Base-by-base conservation (phyloP, 2,113 vertebrate genomes). In the Bubo scandiacus region DNA sequence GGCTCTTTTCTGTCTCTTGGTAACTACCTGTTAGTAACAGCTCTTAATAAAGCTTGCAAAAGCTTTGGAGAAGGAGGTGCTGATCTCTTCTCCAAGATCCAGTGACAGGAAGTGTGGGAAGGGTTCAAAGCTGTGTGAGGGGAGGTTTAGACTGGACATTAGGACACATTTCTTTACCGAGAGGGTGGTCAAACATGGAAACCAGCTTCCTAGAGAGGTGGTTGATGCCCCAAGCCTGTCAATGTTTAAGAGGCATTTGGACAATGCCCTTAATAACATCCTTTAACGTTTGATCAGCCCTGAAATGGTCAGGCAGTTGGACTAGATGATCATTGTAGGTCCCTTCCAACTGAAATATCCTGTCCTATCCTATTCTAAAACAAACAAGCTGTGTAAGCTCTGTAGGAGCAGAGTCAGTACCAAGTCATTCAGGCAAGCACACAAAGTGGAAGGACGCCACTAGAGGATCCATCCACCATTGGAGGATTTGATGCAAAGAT, bases 101-200 rank as follows among this genome's bases (percentile, higher is more conserved):
- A 71, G 20, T 10, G 1, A 32, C 1, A n/a, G 25, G 23, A 45
- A 0, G 2, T 0, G 0, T 29, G 25, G 30, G 34, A 73, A 81
- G 19, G 8, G 55, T 51, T 73, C 81, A 91, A 38, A 59, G 11
- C 11, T 83, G 83, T 3, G 0, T 16, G 29, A 32, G 15, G 21
- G 10, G 3, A 72, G 10, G 16, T 42, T 83, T 7, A 67, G 62
- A 34, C 14, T 22, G 19, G n/a, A 42, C 3, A 21, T 38, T 0
- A 45, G 38, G 47, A 91, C 80, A 10, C 8, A 65, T 32, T 80
- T 80, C 7, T 78, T 89, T 42, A 51, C 22, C 0, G 0, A 74
- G 29, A 40, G 14, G 20, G n/a, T 36, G 15, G 13, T 62, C n/a
- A 77, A 63, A 63, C 47, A 19, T 29, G 42, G 38, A 15, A 67